These are phyloP conservation scores for Meles meles DNA, from an alignment of 2,113 vertebrate genomes.

Conservation along the genomic window DNA sequence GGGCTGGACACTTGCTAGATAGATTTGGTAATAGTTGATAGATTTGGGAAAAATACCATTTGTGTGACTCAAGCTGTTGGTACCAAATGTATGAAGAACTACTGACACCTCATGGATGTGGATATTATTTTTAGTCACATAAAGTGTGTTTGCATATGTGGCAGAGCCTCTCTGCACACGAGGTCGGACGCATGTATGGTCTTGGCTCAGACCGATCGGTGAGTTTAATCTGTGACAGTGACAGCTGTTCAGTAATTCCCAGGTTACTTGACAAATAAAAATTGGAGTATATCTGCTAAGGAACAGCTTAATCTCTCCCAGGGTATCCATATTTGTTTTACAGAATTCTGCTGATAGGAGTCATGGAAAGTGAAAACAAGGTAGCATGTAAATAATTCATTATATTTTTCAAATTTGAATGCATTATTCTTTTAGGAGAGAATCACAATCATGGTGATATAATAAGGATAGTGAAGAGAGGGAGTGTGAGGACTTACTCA, in stretches of 20 bases:
- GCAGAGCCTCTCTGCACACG: background rate
- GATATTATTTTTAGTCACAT: conserved; percentile 28
- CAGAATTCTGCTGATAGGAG: background rate
- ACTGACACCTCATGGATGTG: conserved; percentile 73
- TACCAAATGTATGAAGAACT: conserved; percentile 60
- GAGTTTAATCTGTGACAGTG: background rate
- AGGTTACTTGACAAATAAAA: background rate
- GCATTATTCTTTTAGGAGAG: background rate
- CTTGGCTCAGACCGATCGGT: background rate
- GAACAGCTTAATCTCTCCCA: background rate
- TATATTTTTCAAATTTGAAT: background rate
- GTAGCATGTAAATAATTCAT: background rate
- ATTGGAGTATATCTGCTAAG: background rate
- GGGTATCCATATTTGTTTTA: background rate
- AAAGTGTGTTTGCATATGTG: background rate
- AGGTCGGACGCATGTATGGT: accelerated
- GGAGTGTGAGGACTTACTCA: background rate
- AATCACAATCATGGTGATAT: background rate
- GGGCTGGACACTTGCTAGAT: background rate
- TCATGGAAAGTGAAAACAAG: background rate
- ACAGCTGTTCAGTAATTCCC: background rate
- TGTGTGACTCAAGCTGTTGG: background rate
- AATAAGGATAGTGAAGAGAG: background rate
- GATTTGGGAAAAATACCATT: background rate
- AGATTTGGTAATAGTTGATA: background rate